Evolutionary conservation across 2,797 vertebrate species (phyloP).

Genomic region (Pseudotriccus pelzelni): DNA sequence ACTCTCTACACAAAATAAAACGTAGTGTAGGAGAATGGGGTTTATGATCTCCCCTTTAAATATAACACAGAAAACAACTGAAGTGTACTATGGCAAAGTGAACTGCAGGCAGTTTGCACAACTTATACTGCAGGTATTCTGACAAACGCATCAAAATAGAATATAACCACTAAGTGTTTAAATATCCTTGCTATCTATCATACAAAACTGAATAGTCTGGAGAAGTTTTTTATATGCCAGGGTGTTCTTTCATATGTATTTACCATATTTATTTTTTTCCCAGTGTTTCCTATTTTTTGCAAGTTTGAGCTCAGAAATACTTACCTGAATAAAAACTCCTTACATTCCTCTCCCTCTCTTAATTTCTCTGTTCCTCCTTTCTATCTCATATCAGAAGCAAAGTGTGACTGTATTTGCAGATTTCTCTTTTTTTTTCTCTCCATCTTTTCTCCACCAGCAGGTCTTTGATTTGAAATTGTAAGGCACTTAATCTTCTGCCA

Average conservation of each 20-base stretch:
- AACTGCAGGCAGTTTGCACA: not conserved
- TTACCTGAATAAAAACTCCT: not conserved
- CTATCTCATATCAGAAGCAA: not conserved
- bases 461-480: slow-evolving; percentile 59
- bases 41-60: not conserved
- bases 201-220: not conserved
- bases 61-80: not conserved
- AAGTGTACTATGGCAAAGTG: not conserved
- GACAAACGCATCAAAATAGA: not conserved
- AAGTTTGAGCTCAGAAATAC: not conserved
- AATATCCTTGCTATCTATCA: not conserved
- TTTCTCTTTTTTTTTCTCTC: slow-evolving; percentile 18
- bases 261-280: not conserved
- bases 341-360: not conserved
- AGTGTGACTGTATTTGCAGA: slow-evolving; percentile 33
- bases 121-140: not conserved
- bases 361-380: slow-evolving; percentile 6
- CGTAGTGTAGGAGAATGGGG: not conserved
- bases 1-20: not conserved
- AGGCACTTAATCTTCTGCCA: slow-evolving; percentile 48
- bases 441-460: slow-evolving; percentile 27
- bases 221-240: not conserved
- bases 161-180: not conserved
- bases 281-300: not conserved
- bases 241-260: not conserved